phyloP scores from a whole-genome alignment of 2,797 vertebrate species.

The Chaenodraco wilsoni region DNA sequence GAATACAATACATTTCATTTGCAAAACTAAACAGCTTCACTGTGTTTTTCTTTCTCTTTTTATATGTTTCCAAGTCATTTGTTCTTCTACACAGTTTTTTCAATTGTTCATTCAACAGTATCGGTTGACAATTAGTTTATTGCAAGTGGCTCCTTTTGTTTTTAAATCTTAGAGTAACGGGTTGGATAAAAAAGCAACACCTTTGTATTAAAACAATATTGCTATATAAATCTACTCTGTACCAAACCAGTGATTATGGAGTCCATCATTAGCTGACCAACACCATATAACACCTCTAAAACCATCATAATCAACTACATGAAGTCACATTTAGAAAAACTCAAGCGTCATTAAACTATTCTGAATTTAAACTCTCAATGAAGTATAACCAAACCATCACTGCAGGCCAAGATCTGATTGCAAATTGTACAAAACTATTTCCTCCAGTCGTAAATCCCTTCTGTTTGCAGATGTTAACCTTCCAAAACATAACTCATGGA shows the following conservation, averaged over 20 bases:
- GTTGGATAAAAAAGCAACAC: not conserved
- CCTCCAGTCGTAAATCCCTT: conserved; percentile 60
- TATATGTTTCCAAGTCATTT: too few relatives aligned
- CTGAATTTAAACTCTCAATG: conserved; percentile 33
- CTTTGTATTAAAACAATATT: not conserved
- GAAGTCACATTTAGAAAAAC: conserved; percentile 17
- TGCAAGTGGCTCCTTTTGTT: not conserved
- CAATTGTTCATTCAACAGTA: too few relatives aligned
- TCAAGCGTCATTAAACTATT: conserved; percentile 29
- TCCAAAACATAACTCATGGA: conserved; percentile 65
- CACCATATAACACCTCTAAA: not conserved
- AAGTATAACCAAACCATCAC: conserved; percentile 21
- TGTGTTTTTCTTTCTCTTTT: too few relatives aligned
- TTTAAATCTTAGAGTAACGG: not conserved
- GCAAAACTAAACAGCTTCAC: too few relatives aligned
- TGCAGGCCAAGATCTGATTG: conserved; percentile 61
- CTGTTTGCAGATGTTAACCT: conserved; percentile 66
- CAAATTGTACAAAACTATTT: conserved; percentile 63
- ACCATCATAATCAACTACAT: conserved; percentile 17
- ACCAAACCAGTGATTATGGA: not conserved
- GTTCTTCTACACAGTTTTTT: too few relatives aligned
- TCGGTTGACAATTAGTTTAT: too few relatives aligned
- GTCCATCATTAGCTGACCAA: not conserved
- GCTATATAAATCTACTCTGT: not conserved
- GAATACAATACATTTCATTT: too few relatives aligned